Evolutionary conservation across 2,113 vertebrate genomes (phyloP).

Genomic region (Macaca mulatta): DNA sequence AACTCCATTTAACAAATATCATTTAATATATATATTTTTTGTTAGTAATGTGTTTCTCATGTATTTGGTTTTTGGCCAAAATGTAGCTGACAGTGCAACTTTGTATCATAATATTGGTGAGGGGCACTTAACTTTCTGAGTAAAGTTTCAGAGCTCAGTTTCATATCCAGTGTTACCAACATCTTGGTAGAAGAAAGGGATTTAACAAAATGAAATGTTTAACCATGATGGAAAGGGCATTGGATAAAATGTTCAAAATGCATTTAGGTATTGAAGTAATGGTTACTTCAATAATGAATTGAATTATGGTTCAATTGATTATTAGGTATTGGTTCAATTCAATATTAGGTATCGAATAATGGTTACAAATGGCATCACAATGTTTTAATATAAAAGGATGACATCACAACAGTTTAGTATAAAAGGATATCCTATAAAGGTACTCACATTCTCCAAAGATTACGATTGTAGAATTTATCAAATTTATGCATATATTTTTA

Average conservation of each 20-base stretch:
- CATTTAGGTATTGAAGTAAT: background rate
- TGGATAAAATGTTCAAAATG: background rate
- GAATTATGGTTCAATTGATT: too few relatives aligned
- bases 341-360: too few relatives aligned
- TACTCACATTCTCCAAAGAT: background rate
- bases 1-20: background rate
- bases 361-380: background rate
- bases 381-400: background rate
- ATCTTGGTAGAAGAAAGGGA: background rate
- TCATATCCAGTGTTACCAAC: background rate
- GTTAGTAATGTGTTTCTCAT: background rate
- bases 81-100: slow-evolving; percentile 17
- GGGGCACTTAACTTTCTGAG: background rate
- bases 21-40: background rate
- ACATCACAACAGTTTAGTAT: background rate
- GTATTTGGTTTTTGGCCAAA: background rate
- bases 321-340: too few relatives aligned
- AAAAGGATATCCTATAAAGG: background rate
- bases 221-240: background rate
- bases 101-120: background rate
- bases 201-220: background rate
- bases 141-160: background rate
- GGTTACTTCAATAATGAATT: too few relatives aligned
- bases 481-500: background rate
- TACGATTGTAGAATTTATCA: background rate